A percentile compares a stretch with the other conserved stretches of the same genome.
Conservation (phyloP, 1,140 invertebrate species). For the Drosophila serrata region DNA sequence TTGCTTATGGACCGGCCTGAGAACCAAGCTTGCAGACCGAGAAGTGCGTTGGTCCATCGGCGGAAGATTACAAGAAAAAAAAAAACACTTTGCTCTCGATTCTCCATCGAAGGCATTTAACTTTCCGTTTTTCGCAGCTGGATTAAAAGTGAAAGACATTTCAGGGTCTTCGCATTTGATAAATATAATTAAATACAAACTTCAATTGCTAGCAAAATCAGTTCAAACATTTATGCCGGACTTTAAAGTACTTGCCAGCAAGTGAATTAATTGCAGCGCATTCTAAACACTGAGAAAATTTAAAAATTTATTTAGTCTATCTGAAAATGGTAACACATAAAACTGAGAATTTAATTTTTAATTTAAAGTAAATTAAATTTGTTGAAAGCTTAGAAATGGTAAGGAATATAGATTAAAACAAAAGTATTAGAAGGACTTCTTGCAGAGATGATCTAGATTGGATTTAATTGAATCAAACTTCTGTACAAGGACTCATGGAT, state of each 20-base stretch:
- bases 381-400: background rate
- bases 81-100: constrained; percentile 53
- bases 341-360: too few relatives aligned
- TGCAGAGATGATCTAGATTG: background rate
- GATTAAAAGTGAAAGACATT: constrained; percentile 41
- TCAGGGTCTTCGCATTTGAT: constrained; percentile 42
- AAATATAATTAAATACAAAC: constrained; percentile 39
- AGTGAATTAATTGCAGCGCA: constrained; percentile 36
- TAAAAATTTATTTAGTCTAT: background rate
- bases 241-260: constrained; percentile 40
- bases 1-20: constrained; percentile 50
- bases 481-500: background rate
- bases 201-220: constrained; percentile 34
- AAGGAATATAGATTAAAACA: too few relatives aligned
- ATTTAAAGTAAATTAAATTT: too few relatives aligned
- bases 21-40: constrained; percentile 29
- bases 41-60: constrained; percentile 34
- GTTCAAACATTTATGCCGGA: constrained; percentile 24
- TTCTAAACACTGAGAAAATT: constrained; percentile 10
- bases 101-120: constrained; percentile 54
- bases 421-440: background rate
- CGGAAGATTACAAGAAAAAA: constrained; percentile 29
- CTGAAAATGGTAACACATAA: background rate
- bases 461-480: background rate
- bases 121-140: constrained; percentile 73